Evolutionary conservation across 2,888 invertebrate species (phyloP), one percentile per base, ranked within the genome.

Genomic region (Lasius fuliginosus): DNA sequence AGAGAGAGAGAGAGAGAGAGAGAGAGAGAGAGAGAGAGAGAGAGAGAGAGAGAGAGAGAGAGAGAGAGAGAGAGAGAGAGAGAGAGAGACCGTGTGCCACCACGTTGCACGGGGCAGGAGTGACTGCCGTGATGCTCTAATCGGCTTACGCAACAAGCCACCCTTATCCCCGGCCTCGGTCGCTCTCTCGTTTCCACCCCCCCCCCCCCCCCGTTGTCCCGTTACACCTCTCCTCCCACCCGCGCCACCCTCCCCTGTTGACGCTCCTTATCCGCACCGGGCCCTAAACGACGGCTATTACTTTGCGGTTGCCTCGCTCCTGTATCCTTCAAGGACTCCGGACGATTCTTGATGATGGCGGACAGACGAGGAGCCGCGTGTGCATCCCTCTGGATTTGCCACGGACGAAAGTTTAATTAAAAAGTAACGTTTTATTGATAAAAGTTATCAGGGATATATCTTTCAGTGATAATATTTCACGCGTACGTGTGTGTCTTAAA

Each of bases 101-200:
- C 83, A 85, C 65, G 79, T 83, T 82, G 84, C 85, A 86, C 86
- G 87, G 85, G 87, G 83, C 87, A 87, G 86, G 85, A 88, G 83
- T 88, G 89, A 92, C 91, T 91, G 91, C 94, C 88, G 92, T 93
- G 92, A 93, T 93, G 93, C 93, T 91, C 91, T 94, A 94, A 94
- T 94, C 94, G 94, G 94, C 94, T 94, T 94, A 94, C 92, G 85
- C 91, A 92, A 92, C 93, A 91, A 91, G 89, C 92, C 92, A 87
- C 91, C 92, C 90, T 93, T 91, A 93, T 93, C 91, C 92, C 83
- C 81, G 81, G 74, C 74, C 79, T 69, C 79, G 79, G 79, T 60
- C 79, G 69, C 69, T 81, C 79, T 81, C 69, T 81, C 86, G 77
- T 85, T 87, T 86, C 86, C 87, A 87, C 83, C 86, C 62, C 81